Conservation (phyloP, 1,140 invertebrate species). For the Coenobita brevimanus region DNA sequence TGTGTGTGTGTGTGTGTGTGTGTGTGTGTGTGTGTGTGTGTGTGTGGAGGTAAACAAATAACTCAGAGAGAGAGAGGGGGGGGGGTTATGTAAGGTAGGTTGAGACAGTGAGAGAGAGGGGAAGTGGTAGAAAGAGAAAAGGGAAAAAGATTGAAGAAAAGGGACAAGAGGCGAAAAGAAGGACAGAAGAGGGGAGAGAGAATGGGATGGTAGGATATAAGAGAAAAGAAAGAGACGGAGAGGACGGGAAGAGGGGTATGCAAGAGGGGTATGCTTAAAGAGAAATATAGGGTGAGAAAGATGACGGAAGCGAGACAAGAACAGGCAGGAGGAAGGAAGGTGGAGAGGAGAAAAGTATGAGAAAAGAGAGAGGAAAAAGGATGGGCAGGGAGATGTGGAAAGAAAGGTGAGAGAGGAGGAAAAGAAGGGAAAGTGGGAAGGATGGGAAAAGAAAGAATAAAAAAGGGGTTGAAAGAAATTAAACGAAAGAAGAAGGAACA, state of each 20-base stretch:
- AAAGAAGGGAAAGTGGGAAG: background rate
- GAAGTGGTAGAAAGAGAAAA: background rate
- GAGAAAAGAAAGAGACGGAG: background rate
- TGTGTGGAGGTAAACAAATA: no score
- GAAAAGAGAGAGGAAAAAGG: constrained; percentile 1
- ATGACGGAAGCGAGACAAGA: background rate
- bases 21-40: no score
- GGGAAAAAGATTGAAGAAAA: background rate
- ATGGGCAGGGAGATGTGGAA: background rate
- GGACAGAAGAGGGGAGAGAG: background rate
- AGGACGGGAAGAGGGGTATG: background rate
- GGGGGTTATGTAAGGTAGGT: no score
- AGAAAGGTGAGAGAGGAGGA: background rate
- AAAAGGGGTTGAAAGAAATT: background rate
- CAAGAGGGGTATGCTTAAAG: background rate
- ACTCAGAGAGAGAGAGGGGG: no score
- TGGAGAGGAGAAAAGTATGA: no score
- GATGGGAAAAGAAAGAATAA: background rate
- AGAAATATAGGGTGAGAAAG: background rate
- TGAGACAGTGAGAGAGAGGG: background rate
- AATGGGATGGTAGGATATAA: background rate
- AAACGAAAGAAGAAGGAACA: background rate
- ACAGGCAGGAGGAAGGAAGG: background rate
- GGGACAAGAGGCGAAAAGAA: background rate
- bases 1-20: no score